Evolutionary conservation across 2,888 invertebrate genomes (phyloP).

Genomic region (Phengaris alcon): DNA sequence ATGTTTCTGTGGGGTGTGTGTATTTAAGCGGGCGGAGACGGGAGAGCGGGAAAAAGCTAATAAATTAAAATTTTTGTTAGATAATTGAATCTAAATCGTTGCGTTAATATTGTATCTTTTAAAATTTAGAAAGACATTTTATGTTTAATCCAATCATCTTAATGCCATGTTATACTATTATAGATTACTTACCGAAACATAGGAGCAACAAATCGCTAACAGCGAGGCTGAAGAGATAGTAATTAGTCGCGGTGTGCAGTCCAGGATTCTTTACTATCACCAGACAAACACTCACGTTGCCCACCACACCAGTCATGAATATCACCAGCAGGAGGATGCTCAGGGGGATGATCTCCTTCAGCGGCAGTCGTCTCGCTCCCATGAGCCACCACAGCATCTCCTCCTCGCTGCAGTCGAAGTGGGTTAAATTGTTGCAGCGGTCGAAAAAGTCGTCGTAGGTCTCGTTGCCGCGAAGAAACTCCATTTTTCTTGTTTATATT

Average conservation of each 20-base stretch:
- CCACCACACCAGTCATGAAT: conserved; percentile 90
- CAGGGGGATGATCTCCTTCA: conserved; percentile 78
- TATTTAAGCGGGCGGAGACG: too few species aligned
- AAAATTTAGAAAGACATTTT: too few species aligned
- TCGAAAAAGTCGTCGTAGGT: conserved; percentile 65
- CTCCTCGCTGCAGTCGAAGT: conserved; percentile 80
- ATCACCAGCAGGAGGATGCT: conserved; percentile 87
- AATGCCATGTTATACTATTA: too few species aligned
- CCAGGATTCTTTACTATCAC: conserved; percentile 89
- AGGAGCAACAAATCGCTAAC: conserved; percentile 91
- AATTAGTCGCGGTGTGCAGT: conserved; percentile 94
- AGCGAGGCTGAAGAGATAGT: conserved; percentile 93
- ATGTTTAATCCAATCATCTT: too few species aligned
- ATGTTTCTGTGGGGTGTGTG: too few species aligned
- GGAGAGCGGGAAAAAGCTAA: too few species aligned
- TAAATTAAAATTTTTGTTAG: too few species aligned
- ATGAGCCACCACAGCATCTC: conserved; percentile 79
- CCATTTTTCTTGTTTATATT: conserved; percentile 44
- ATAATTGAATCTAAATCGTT: too few species aligned
- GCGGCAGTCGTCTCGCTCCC: conserved; percentile 82
- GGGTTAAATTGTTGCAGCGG: conserved; percentile 69
- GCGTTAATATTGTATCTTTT: too few species aligned
- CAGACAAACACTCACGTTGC: conserved; percentile 90
- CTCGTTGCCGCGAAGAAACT: conserved; percentile 61
- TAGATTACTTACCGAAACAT: conserved; percentile 84